These are phyloP conservation scores for Andrena praecox DNA, from an alignment of 2,888 invertebrate species.

Conservation along the genomic window DNA sequence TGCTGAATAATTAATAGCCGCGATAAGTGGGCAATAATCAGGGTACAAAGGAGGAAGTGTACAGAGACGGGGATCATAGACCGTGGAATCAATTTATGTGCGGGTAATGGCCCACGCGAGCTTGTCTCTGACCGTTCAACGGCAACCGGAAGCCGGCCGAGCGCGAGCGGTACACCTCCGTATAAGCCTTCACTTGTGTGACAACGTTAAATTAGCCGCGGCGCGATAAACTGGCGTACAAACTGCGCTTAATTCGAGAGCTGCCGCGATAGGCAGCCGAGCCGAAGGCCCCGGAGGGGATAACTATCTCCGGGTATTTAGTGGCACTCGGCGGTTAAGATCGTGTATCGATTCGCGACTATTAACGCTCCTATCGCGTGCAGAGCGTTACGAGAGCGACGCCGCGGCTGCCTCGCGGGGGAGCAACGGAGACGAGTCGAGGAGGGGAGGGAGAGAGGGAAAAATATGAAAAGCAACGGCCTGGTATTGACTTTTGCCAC, in stretches of 20 bases:
- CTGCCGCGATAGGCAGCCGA: slow-evolving; percentile 41
- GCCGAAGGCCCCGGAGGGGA: slow-evolving; percentile 18
- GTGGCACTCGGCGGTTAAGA: slow-evolving; percentile 43
- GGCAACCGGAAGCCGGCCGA: slow-evolving; percentile 51
- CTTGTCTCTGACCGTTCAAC: slow-evolving; percentile 44
- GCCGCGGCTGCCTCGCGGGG: neutral
- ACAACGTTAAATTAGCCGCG: slow-evolving; percentile 65
- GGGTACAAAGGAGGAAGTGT: slow-evolving; percentile 53
- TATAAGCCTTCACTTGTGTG: slow-evolving; percentile 55
- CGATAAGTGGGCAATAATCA: slow-evolving; percentile 53
- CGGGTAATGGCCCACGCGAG: slow-evolving; percentile 56
- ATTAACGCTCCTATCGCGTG: slow-evolving; percentile 40
- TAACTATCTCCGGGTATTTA: slow-evolving; percentile 57
- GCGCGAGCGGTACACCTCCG: slow-evolving; percentile 5
- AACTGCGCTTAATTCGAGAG: slow-evolving; percentile 54
- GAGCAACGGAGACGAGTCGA: neutral
- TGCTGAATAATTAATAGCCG: slow-evolving; percentile 57
- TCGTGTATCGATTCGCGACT: slow-evolving; percentile 51
- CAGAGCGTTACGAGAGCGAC: neutral
- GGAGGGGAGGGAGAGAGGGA: neutral
- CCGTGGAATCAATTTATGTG: slow-evolving; percentile 63
- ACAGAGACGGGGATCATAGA: slow-evolving; percentile 48
- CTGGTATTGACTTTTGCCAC: slow-evolving; percentile 54
- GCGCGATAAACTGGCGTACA: slow-evolving; percentile 59
- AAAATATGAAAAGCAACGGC: slow-evolving; percentile 9